Percentiles rank a stretch among this genome's conserved stretches.
phyloP scores from a whole-genome alignment of 1,140 invertebrate species.

The Drosophila teissieri region DNA sequence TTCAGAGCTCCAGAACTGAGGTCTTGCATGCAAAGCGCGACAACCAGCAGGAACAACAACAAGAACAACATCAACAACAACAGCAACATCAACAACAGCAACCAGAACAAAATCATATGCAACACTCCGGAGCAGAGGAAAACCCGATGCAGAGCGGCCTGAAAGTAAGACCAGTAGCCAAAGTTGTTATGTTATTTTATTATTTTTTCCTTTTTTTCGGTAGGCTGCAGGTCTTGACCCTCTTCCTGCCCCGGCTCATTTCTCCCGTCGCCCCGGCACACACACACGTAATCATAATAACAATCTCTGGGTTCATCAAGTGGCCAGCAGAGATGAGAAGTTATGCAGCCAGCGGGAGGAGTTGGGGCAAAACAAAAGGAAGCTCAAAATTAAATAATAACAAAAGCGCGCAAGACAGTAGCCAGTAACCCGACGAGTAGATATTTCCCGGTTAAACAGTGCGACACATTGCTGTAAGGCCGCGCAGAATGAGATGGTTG shows the following conservation, averaged over 20 bases:
- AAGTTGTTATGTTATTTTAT: constrained; percentile 58
- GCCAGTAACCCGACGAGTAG: constrained; percentile 46
- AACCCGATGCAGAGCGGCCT: constrained; percentile 13
- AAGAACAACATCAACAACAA: constrained; percentile 2
- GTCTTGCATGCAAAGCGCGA: constrained; percentile 77
- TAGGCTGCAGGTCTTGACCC: constrained; percentile 58
- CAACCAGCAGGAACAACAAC: constrained; percentile 55
- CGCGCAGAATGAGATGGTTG: too few species aligned
- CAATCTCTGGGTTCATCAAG: constrained; percentile 55
- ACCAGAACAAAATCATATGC: constrained; percentile 64
- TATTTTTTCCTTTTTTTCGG: constrained; percentile 20
- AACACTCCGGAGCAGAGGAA: constrained; percentile 62
- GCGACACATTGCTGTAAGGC: neutral
- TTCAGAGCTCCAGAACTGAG: constrained; percentile 57
- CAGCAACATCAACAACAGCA: constrained; percentile 37
- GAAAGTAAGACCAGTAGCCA: constrained; percentile 77
- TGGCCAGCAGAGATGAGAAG: constrained; percentile 40
- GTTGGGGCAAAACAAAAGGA: constrained; percentile 52
- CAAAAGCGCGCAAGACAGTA: constrained; percentile 76
- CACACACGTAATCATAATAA: constrained; percentile 54
- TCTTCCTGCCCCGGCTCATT: constrained; percentile 36
- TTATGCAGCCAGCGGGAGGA: constrained; percentile 13
- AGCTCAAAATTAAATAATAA: constrained; percentile 72
- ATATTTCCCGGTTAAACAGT: constrained; percentile 41
- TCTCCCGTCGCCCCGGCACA: neutral